Percentiles rank a stretch among this genome's conserved stretches.
phyloP scores from a whole-genome alignment of 2,113 vertebrate species.

The Perca fluviatilis region DNA sequence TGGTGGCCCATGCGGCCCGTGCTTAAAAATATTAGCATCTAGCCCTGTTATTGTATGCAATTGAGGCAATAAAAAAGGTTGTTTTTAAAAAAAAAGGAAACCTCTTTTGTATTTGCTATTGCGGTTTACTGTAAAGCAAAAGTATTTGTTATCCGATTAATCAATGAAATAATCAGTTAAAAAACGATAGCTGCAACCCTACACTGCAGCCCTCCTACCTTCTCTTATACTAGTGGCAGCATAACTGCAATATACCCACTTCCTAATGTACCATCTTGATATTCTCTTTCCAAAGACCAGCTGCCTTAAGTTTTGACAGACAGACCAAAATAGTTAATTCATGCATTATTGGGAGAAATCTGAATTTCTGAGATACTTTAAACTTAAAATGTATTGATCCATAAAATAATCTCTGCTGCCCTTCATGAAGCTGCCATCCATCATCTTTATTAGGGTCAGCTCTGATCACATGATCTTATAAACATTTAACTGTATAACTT shows the following conservation, averaged over 20 bases:
- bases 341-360: neutral
- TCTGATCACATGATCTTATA: constrained; percentile 41
- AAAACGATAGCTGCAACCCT: too few relatives aligned
- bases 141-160: too few relatives aligned
- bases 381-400: constrained; percentile 22
- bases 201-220: neutral
- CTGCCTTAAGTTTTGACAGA: neutral
- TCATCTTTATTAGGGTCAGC: constrained; percentile 44
- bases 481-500: constrained; percentile 46
- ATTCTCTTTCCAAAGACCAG: constrained; percentile 8
- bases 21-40: too few relatives aligned
- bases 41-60: too few relatives aligned
- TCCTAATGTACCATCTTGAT: neutral
- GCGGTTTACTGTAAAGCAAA: too few relatives aligned
- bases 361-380: constrained; percentile 22
- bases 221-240: neutral
- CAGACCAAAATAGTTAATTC: neutral
- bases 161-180: too few relatives aligned
- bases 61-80: too few relatives aligned
- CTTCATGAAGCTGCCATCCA: constrained; percentile 15
- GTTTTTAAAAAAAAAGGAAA: too few relatives aligned
- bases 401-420: constrained; percentile 41
- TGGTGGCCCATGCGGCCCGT: too few relatives aligned
- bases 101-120: too few relatives aligned
- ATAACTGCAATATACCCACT: neutral